A percentile compares a stretch with the other conserved stretches of the same genome.
Conservation (phyloP, 2,888 invertebrate genomes). For the Dicyrtoma fusca region DNA sequence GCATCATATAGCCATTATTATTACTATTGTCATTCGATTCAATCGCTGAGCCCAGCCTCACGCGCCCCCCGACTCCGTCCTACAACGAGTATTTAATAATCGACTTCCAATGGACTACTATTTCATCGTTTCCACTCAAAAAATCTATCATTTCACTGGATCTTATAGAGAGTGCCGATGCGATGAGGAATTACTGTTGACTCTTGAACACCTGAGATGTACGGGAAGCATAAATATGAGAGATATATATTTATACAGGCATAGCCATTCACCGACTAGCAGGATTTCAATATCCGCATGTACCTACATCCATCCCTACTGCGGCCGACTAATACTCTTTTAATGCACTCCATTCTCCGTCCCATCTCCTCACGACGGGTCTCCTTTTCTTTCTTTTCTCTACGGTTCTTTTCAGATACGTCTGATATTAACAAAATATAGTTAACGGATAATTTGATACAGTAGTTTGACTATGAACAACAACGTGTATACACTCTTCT, state of each 20-base stretch:
- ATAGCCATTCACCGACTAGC: too few species aligned
- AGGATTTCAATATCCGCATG: too few species aligned
- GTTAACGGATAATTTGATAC: conserved; percentile 1
- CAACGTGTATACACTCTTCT: too few species aligned
- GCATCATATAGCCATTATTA: conserved; percentile 35
- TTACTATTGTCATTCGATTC: conserved; percentile 16
- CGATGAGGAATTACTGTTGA: too few species aligned
- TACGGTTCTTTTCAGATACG: not conserved
- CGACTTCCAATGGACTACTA: not conserved
- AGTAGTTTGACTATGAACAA: not conserved
- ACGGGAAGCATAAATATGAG: too few species aligned
- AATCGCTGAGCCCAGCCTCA: not conserved
- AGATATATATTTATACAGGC: too few species aligned
- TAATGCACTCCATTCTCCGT: conserved; percentile 19
- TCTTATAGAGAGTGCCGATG: not conserved
- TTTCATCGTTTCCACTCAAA: too few species aligned
- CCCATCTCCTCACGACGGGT: conserved; percentile 8
- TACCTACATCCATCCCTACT: not conserved
- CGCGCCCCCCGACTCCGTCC: not conserved
- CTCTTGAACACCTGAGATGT: too few species aligned
- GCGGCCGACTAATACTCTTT: not conserved
- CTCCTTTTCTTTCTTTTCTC: not conserved
- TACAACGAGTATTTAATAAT: not conserved
- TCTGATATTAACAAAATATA: not conserved
- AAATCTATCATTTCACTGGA: not conserved